Evolutionary conservation across 2,888 invertebrate genomes (phyloP), one percentile per base, ranked within the genome.

Genomic region (Perizoma affinitatum): DNA sequence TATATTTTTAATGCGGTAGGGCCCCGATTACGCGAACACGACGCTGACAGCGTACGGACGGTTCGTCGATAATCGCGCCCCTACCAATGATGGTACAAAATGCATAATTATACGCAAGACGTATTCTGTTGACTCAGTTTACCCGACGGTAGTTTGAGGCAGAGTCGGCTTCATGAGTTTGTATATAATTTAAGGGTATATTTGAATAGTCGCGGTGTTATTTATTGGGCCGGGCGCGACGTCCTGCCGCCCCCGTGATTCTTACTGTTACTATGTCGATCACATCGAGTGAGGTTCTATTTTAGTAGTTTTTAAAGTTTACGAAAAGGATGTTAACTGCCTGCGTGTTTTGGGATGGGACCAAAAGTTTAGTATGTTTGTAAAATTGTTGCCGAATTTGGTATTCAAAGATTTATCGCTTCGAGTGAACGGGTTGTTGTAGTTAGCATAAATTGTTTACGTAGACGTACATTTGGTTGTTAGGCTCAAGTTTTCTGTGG

Each of bases 31-130:
- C 83, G 80, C 82, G 87, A 76, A 82, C 86, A 34, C 36, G 0
- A 6, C 61, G 50, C 53, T 10, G 22, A 33, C 11, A 1, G 10
- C 61, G 43, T 35, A n/a, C 10, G 45, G 11, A 34, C 45, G 59
- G 66, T 63, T 53, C 67, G 61, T 34, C 52, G 60, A 10, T 58
- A 63, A 64, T 60, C 64, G 63, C 82, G 83, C 68, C 72, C 76
- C 86, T 84, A 82, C 87, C 22, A 67, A 69, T 73, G 75, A 79
- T 79, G 87, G 90, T 89, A 89, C 90, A 88, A 89, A 90, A 78
- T 72, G 88, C 87, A 88, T 88, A 87, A 88, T 86, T 75, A 63
- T 53, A 65, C 59, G 50, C 58, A 58, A 22, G 58, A 59, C 53
- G 69, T 76, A 66, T 65, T 65, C 60, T 66, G 68, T 68, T 65